These are phyloP conservation scores for Thinocorus orbignyianus DNA, from an alignment of 2,113 vertebrate genomes.

Conservation along the genomic window DNA sequence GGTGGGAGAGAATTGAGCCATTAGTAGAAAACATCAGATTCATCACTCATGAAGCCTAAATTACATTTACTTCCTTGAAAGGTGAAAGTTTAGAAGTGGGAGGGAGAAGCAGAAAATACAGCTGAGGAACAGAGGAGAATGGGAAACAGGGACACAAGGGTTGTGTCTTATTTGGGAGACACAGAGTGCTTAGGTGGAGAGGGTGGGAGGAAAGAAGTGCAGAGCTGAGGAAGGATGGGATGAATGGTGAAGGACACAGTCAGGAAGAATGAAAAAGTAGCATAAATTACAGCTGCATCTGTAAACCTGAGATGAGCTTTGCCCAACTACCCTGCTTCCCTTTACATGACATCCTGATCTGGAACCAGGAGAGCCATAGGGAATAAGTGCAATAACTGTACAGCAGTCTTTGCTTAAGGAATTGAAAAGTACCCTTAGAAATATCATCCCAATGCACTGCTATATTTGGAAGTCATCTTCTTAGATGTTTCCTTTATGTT, in stretches of 20 bases:
- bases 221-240: neutral
- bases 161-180: neutral
- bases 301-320: neutral
- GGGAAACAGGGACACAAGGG: neutral
- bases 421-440: neutral
- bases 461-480: neutral
- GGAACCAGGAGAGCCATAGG: neutral
- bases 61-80: neutral
- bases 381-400: neutral
- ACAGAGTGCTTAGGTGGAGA: neutral
- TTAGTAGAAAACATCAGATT: neutral
- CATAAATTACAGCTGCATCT: neutral
- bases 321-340: neutral
- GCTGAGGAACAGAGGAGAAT: neutral
- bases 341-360: accelerated
- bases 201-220: neutral
- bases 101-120: neutral
- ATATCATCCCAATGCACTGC: neutral
- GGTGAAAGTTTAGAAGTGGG: neutral
- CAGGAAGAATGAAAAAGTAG: neutral
- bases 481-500: neutral
- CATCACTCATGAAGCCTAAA: neutral
- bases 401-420: neutral
- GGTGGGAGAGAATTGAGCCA: neutral
- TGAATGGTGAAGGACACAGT: neutral